phyloP scores from a whole-genome alignment of 2,113 vertebrate genomes.

The Xyliphius kryptos region DNA sequence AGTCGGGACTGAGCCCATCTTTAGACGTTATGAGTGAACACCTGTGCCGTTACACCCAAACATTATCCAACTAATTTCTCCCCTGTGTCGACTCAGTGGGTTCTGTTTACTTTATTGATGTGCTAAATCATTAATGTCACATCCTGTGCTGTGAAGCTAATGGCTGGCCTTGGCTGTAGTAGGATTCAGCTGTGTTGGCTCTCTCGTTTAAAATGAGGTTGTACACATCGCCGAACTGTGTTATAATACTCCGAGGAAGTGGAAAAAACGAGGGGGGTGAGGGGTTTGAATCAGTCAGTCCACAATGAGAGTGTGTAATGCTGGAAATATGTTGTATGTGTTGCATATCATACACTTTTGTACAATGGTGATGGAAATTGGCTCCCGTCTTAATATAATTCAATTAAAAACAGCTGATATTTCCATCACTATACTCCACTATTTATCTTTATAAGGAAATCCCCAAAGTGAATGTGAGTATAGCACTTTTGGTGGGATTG shows the following conservation, averaged over 20 bases:
- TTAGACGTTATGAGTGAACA: constrained; percentile 35
- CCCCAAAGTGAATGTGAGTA: too few relatives aligned
- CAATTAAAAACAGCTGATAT: constrained; percentile 15
- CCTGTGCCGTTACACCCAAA: constrained; percentile 48
- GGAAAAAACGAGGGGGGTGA: neutral
- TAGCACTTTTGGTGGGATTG: too few relatives aligned
- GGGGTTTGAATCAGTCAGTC: neutral
- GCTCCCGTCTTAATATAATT: neutral
- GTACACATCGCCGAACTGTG: constrained; percentile 23
- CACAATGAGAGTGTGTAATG: neutral
- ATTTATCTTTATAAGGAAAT: too few relatives aligned
- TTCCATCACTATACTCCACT: neutral
- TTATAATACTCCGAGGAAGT: constrained; percentile 17
- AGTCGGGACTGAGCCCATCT: constrained; percentile 28
- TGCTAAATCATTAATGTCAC: constrained; percentile 56
- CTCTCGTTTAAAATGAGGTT: constrained; percentile 1
- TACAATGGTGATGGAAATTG: neutral
- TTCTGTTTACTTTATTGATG: constrained; percentile 60
- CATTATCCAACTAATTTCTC: constrained; percentile 44
- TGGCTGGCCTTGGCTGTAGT: constrained; percentile 44
- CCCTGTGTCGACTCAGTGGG: constrained; percentile 48
- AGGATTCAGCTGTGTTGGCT: constrained; percentile 41
- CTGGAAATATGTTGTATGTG: neutral
- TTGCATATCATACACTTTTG: constrained; percentile 1
- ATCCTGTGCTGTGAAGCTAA: constrained; percentile 50